These are phyloP conservation scores for Parauchenoglanis punctatus DNA, from an alignment of 2,797 vertebrate genomes.

Conservation along the genomic window DNA sequence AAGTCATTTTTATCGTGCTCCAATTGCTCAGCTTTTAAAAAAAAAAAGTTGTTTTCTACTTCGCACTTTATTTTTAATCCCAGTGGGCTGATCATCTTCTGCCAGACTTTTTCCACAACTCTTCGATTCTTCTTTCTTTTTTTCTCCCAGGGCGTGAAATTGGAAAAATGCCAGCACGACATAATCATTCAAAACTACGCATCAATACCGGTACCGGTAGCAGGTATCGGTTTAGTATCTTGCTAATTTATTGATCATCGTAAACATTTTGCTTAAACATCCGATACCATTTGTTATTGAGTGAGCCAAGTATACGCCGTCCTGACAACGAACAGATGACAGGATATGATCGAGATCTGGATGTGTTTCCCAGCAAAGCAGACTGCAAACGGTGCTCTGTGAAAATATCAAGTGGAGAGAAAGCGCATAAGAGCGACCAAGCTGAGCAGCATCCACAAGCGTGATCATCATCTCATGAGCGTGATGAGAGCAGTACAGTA, in stretches of 20 bases:
- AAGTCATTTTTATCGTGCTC: conserved; percentile 70
- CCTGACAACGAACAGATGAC: background rate
- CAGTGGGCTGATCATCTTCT: conserved; percentile 62
- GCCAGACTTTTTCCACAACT: conserved; percentile 56
- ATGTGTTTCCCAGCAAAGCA: background rate
- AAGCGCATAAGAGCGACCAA: background rate
- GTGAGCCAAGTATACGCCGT: background rate
- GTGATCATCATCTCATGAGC: background rate
- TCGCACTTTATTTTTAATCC: conserved; percentile 64
- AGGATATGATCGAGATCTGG: background rate
- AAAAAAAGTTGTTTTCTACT: conserved; percentile 4
- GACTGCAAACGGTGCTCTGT: background rate
- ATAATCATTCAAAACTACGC: background rate
- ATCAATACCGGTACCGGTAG: background rate
- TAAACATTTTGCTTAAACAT: background rate
- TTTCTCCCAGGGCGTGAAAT: background rate
- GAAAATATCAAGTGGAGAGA: background rate
- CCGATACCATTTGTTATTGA: background rate
- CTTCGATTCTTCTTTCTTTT: background rate
- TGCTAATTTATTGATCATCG: background rate
- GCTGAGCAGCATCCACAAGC: background rate
- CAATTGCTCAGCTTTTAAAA: conserved; percentile 62
- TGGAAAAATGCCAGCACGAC: background rate
- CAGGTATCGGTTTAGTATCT: too few relatives aligned
- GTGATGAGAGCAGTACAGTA: background rate